These are phyloP conservation scores for Andrena camellia DNA, from an alignment of 2,888 invertebrate genomes.

Conservation along the genomic window DNA sequence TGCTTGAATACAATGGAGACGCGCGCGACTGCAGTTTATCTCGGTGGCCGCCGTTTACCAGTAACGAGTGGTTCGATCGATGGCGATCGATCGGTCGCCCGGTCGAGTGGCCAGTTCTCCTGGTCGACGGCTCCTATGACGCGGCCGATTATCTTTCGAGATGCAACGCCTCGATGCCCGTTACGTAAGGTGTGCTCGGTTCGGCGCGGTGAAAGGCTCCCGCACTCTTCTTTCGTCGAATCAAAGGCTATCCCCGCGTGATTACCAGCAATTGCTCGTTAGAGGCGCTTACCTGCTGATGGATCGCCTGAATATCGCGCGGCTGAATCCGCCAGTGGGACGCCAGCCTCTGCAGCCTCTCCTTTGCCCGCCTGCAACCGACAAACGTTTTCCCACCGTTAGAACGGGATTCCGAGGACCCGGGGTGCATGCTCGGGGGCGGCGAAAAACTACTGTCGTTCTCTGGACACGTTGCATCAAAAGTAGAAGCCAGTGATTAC, in stretches of 20 bases:
- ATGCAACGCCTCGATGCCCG: too few relatives aligned
- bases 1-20: conserved; percentile 48
- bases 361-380: conserved; percentile 87
- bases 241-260: conserved; percentile 17
- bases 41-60: background rate
- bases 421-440: too few relatives aligned
- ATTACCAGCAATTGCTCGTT: conserved; percentile 30
- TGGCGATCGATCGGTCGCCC: conserved; percentile 3
- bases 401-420: background rate
- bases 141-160: background rate
- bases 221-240: conserved; percentile 36
- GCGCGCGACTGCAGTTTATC: conserved; percentile 22
- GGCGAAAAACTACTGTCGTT: too few relatives aligned
- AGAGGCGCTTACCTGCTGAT: conserved; percentile 80
- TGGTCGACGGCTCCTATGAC: background rate
- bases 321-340: conserved; percentile 97
- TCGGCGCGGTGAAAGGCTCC: conserved; percentile 29
- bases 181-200: conserved; percentile 27
- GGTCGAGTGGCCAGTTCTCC: conserved; percentile 14
- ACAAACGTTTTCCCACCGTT: background rate
- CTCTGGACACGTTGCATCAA: background rate
- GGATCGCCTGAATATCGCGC: conserved; percentile 82
- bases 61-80: background rate
- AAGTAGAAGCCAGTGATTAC: conserved; percentile 85
- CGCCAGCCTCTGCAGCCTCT: conserved; percentile 96